A percentile compares a stretch with the other conserved stretches of the same genome.
Evolutionary conservation across 2,888 invertebrate genomes (phyloP).

Genomic region (Parnassius apollo): DNA sequence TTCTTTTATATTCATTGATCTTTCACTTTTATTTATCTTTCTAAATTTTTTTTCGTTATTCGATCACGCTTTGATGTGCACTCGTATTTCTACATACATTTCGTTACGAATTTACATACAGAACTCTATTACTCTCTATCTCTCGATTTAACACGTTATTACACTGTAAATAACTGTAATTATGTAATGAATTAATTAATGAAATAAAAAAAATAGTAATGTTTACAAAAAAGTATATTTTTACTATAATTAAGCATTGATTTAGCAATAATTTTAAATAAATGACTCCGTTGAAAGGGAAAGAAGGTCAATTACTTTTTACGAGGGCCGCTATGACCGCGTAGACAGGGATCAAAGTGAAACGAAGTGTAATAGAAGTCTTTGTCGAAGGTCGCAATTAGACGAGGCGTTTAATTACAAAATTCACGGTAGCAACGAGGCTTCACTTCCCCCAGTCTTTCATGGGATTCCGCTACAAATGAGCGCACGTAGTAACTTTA

Average conservation of each 20-base stretch:
- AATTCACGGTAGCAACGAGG: constrained; percentile 72
- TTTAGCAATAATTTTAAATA: constrained; percentile 18
- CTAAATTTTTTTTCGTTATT: too few species aligned
- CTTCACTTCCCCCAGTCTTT: constrained; percentile 72
- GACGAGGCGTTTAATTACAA: constrained; percentile 78
- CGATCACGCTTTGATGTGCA: too few species aligned
- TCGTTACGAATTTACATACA: too few species aligned
- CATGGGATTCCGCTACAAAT: constrained; percentile 60
- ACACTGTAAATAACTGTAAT: too few species aligned
- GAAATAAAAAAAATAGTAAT: too few species aligned
- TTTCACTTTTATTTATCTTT: too few species aligned
- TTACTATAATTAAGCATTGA: not conserved
- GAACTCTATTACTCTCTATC: too few species aligned
- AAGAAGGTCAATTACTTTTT: constrained; percentile 21
- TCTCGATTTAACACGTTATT: too few species aligned
- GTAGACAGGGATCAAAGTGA: constrained; percentile 53
- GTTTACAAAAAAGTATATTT: too few species aligned
- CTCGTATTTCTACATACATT: too few species aligned
- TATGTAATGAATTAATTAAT: too few species aligned
- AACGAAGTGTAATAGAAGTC: constrained; percentile 55
- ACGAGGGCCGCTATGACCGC: constrained; percentile 33
- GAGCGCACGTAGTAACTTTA: constrained; percentile 22
- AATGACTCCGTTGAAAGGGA: constrained; percentile 11
- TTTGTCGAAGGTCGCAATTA: constrained; percentile 72
- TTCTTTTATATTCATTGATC: too few species aligned